Evolutionary conservation across 1,140 invertebrate genomes (phyloP), one percentile per base, ranked within the genome.

Genomic region (Drosophila saltans): DNA sequence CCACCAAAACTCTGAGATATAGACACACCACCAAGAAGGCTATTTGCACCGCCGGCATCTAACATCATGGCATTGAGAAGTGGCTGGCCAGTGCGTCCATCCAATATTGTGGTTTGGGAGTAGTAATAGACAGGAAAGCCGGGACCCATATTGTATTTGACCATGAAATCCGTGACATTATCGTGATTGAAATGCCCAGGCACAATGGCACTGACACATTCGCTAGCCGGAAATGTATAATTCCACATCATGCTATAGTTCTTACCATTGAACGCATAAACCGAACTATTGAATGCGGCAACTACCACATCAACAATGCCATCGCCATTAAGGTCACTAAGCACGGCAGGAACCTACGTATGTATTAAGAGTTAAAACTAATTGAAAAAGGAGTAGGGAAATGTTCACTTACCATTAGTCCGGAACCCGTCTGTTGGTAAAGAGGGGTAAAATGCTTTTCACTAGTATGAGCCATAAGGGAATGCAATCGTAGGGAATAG

Each of bases 121-220:
- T 96, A 95, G 91, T 96, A 97, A 90, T 96, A 97, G 0, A 95
- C 93, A 1, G 96, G 96, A 92, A 95, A 97, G 7, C 95, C 96
- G 1, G 95, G 95, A 1, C 96, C 96, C 69, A 94, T 94, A 81
- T 96, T 95, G 85, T 96, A 96, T 80, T 97, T 96, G 0, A 98
- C 94, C 92, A 97, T 94, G 78, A 98, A 96, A 83, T 97, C 97
- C 0, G 96, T 96, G n/a, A 96, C 92, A 68, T 95, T 93, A 89
- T 97, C 97, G 72, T 95, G 94, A 89, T 97, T 96, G 75, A 96
- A 98, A 91, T 95, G 97, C 5, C 96, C 96, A 21, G 96, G 96
- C 28, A 96, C 95, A 39, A 97, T 96, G 72, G 96, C 95, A 81
- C 96, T 97, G 75, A 93, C 93, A 24, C 94, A 93, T 91, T 95